Evolutionary conservation across 2,888 invertebrate genomes (phyloP), one percentile per base, ranked within the genome.

Genomic region (Encarsia formosa): DNA sequence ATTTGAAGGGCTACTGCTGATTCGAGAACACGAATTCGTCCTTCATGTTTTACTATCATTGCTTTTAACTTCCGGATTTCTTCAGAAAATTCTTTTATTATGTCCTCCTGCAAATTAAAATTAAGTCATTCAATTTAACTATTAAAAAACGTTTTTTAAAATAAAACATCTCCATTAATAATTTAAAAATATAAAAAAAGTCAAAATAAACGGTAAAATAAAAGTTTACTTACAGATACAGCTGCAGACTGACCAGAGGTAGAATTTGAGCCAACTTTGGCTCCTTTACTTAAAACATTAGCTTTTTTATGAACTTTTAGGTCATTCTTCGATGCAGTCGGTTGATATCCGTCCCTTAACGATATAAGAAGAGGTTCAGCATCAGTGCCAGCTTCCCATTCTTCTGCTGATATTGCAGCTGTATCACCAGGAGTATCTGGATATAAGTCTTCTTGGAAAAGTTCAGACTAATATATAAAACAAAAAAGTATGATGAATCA

Each of bases 381-480:
- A 75, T 95, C 92, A 66, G 86, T 85, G 13, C 97, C 97, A 34
- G 80, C 82, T 49, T 89, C 81, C 91, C 96, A 96, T 74, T 96
- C 95, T 68, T 94, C 94, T 2, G 94, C 93, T 1, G 91, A 86
- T 58, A 88, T 78, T 13, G 92, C 89, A 5, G 95, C 88, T 57
- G 88, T 88, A 68, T 94, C 91, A 47, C 94, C 92, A 16, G 91
- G 78, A 6, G 97, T 96, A 71, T 96, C 95, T 0, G 97, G 97
- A 76, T 94, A 98, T 59, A 98, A 79, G 77, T 97, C 97, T 74
- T 95, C 94, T 78, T 97, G 97, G 81, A 97, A 97, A 66, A 92
- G 82, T 76, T 95, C 95, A 57, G 95, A 94, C 83, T 84, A 69
- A 26, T 53, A 56, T 6, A 34, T n/a, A 23, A 4, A 26, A 26